phyloP scores from a whole-genome alignment of 2,888 invertebrate species.

The Smittia sp. region DNA sequence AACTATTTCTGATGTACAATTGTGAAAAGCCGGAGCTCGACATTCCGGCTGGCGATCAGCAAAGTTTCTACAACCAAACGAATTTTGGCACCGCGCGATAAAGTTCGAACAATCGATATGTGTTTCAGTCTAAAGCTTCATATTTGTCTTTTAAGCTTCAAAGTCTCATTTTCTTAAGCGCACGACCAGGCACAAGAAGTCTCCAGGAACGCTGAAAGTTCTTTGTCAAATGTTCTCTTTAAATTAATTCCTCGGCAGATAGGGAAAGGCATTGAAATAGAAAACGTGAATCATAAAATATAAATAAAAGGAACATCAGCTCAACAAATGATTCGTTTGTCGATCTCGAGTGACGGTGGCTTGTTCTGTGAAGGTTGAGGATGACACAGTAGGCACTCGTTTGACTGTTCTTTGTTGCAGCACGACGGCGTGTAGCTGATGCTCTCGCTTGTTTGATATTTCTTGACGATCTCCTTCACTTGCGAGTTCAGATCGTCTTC shows the following conservation, averaged over 20 bases:
- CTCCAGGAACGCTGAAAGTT: not conserved
- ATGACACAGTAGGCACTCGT: slow-evolving; percentile 32
- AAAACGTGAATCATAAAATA: not conserved
- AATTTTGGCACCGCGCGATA: not conserved
- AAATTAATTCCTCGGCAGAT: too few relatives aligned
- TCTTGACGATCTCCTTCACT: slow-evolving; percentile 16
- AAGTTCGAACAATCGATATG: slow-evolving; percentile 13
- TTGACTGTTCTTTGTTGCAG: slow-evolving; percentile 8
- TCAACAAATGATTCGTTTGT: slow-evolving; percentile 31
- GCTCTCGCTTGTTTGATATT: slow-evolving; percentile 1
- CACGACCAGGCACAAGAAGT: not conserved
- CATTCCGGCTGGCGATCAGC: not conserved
- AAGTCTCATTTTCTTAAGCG: slow-evolving; percentile 3
- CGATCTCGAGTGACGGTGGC: slow-evolving; percentile 23
- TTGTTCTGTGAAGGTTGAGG: not conserved
- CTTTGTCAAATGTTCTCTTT: not conserved
- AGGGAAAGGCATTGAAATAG: too few relatives aligned
- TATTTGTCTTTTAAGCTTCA: not conserved
- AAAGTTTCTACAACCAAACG: not conserved
- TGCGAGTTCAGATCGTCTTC: slow-evolving; percentile 9
- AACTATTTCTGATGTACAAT: slow-evolving; percentile 4
- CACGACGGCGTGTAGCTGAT: not conserved
- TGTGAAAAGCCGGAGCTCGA: not conserved
- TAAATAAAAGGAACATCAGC: not conserved
- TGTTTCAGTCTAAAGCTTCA: slow-evolving; percentile 17